phyloP scores from a whole-genome alignment of 2,888 invertebrate genomes.

The Drosophila stalkeri region DNA sequence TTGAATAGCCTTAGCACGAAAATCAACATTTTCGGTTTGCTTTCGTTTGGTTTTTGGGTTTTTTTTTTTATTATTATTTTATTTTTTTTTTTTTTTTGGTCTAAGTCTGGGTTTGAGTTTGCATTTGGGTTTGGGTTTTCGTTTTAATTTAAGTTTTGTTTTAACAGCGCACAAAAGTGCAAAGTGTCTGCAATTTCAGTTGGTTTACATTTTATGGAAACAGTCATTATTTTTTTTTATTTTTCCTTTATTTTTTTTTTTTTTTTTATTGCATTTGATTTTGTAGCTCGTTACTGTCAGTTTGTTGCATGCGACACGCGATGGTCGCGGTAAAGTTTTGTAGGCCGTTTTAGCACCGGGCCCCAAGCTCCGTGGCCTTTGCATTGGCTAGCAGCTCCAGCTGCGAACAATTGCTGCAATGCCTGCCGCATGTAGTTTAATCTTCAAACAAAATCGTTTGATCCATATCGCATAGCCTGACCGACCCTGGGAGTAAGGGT shows the following conservation, averaged over 20 bases:
- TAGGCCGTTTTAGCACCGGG: conserved; percentile 48
- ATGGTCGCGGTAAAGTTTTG: conserved; percentile 52
- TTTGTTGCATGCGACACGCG: conserved; percentile 75
- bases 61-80: no score
- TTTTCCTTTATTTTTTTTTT: conserved; percentile 5
- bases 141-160: conserved; percentile 78
- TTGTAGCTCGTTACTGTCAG: conserved; percentile 64
- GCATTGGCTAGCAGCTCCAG: conserved; percentile 14
- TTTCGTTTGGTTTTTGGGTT: conserved; percentile 24
- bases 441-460: conserved; percentile 79
- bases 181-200: conserved; percentile 72
- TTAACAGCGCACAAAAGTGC: conserved; percentile 62
- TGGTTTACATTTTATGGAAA: conserved; percentile 18
- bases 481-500: conserved; percentile 13
- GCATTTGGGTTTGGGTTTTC: conserved; percentile 13
- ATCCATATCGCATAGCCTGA: conserved; percentile 66
- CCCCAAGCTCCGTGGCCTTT: conserved; percentile 9
- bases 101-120: not conserved
- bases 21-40: conserved; percentile 69
- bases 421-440: conserved; percentile 64
- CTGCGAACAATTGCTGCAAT: conserved; percentile 47
- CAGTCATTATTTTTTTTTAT: conserved; percentile 7
- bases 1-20: conserved; percentile 61
- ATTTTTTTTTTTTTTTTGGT: conserved; percentile 10
- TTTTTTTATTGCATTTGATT: conserved; percentile 21